Conservation (phyloP, 2,113 vertebrate genomes). For the Chaenogobius annularis region DNA sequence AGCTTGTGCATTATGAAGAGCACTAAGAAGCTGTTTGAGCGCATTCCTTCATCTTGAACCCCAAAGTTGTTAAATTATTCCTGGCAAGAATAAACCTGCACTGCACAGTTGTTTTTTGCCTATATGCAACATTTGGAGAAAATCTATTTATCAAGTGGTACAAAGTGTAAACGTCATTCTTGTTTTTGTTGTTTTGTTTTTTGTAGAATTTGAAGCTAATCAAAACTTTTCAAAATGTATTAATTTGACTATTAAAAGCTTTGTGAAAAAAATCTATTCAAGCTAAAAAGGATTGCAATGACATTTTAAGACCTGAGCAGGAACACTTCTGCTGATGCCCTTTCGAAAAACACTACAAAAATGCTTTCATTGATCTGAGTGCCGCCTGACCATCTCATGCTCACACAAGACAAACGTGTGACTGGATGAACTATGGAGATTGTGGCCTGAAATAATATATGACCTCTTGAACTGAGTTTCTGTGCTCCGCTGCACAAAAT, state of each 20-base stretch:
- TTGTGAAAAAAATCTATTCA: not conserved
- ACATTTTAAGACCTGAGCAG: not conserved
- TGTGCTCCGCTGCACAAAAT: no score
- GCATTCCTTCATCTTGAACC: not conserved
- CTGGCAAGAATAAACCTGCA: not conserved
- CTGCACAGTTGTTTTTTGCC: not conserved
- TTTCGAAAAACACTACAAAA: not conserved
- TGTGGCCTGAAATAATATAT: not conserved
- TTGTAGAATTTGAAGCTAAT: not conserved
- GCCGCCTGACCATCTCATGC: not conserved
- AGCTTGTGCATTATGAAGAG: constrained; percentile 1
- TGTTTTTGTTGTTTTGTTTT: not conserved
- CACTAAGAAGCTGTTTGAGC: not conserved
- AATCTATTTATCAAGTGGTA: not conserved
- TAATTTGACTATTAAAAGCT: not conserved
- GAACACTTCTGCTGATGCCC: not conserved
- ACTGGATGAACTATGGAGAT: not conserved
- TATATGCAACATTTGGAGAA: not conserved
- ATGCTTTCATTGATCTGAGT: not conserved
- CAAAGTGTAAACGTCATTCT: not conserved
- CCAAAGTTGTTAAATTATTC: not conserved
- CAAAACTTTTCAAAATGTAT: not conserved
- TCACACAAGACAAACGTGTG: not conserved
- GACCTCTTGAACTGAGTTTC: not conserved
- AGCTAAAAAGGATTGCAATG: not conserved